These are phyloP conservation scores for Echinops telfairi DNA, from an alignment of 2,113 vertebrate species.

Conservation along the genomic window DNA sequence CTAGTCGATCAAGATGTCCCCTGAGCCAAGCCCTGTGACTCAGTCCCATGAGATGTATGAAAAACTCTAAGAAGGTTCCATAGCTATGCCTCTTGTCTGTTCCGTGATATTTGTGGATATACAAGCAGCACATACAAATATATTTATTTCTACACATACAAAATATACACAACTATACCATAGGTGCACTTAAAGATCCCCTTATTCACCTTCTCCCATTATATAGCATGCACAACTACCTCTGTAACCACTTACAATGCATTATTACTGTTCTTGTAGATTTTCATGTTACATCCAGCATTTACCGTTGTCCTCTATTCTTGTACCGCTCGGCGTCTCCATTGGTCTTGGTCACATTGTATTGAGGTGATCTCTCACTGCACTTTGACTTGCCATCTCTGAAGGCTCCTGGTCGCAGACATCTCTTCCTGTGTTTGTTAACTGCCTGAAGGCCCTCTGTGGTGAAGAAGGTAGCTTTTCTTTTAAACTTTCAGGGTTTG, in stretches of 20 bases:
- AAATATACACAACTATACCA: background rate
- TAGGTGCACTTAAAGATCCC: too few relatives aligned
- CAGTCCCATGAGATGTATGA: background rate
- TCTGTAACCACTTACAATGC: background rate
- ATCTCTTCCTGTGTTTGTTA: background rate
- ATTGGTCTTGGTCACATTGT: background rate
- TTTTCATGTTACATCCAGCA: background rate
- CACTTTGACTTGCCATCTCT: background rate
- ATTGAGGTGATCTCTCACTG: background rate
- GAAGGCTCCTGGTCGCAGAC: too few relatives aligned
- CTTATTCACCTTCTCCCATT: background rate
- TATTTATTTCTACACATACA: background rate
- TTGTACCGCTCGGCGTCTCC: background rate
- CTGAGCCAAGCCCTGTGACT: background rate
- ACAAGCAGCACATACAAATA: background rate
- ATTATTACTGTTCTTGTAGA: background rate
- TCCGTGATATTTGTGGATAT: background rate
- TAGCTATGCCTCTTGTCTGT: background rate
- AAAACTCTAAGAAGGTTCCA: background rate
- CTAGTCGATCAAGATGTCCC: background rate
- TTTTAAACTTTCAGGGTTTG: background rate
- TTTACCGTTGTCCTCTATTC: background rate
- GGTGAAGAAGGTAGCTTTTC: background rate
- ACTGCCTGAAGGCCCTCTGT: background rate
- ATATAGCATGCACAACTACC: background rate